These are phyloP conservation scores for Sturnus vulgaris DNA, from an alignment of 2,113 vertebrate genomes.

Conservation along the genomic window DNA sequence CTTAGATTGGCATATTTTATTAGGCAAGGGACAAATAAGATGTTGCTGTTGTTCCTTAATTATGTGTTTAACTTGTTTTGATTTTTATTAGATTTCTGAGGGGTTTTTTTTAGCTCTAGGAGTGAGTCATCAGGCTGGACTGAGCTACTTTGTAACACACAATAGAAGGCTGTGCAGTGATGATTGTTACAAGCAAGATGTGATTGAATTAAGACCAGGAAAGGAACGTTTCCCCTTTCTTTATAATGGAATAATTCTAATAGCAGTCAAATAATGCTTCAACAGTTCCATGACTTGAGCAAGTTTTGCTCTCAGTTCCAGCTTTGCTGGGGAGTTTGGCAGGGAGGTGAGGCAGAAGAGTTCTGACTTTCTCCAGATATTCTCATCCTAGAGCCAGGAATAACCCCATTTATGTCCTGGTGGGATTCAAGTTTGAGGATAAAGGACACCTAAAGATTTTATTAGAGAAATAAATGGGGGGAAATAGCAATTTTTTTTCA, in stretches of 20 bases:
- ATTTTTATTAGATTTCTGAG: neutral
- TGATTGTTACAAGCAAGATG: neutral
- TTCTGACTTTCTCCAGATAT: neutral
- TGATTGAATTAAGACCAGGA: slow-evolving; percentile 23
- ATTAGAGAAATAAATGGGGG: neutral
- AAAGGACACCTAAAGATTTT: neutral
- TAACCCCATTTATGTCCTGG: neutral
- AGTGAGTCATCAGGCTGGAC: neutral
- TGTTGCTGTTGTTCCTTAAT: neutral
- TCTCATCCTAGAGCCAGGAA: neutral
- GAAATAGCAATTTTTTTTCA: neutral
- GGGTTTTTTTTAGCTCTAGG: neutral
- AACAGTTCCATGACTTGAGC: neutral
- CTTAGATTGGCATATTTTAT: neutral
- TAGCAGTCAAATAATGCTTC: neutral
- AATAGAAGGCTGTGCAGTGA: neutral
- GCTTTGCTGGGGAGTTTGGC: neutral
- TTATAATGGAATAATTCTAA: neutral
- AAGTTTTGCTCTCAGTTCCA: neutral
- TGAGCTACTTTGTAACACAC: neutral
- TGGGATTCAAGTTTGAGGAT: neutral
- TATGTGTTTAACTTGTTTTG: neutral
- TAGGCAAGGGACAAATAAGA: neutral
- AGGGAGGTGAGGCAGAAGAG: neutral
- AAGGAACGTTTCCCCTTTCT: neutral